Base-by-base conservation (phyloP, 2,888 invertebrate genomes). In the Chalcosyrphus nemorum region DNA sequence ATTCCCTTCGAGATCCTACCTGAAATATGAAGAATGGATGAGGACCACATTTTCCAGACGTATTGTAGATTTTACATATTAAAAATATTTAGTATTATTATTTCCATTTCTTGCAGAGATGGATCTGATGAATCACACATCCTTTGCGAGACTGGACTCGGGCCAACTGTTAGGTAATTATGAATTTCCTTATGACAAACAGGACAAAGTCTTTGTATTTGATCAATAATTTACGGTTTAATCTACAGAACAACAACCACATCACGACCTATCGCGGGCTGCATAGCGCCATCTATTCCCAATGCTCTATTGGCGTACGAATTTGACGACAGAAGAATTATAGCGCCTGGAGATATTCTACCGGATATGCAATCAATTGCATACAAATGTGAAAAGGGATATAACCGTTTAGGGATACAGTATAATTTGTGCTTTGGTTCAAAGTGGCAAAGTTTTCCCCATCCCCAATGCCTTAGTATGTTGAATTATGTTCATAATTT, bases 91-190 rank as follows among this genome's bases (percentile, higher is more conserved):
- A n/a, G n/a, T n/a, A n/a, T n/a, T n/a, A n/a, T n/a, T n/a, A n/a
- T n/a, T n/a, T n/a, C n/a, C n/a, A n/a, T n/a, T n/a, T n/a, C n/a
- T 57, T 89, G 89, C 32, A 24, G 54, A 1, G 89, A 89, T 86
- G 88, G 87, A 13, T 89, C 89, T 0, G 89, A 89, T 86, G 89
- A 89, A 80, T 61, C 82, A 4, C 3, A 17, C 0, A 66, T 24
- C 2, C 76, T 88, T 4, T 89, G 89, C n/a, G 43, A 17, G 19
- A 35, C 47, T 17, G 4, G 6, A 0, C n/a, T 54, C n/a, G 54
- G 11, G 32, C 17, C 56, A 0, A 59, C 13, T 5, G 17, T 15
- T n/a, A 56, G 21, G 74, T 63, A 24, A 24, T 2, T 45, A 17
- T 2, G 38, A 4, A 21, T 19, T 27, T 1, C 9, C 27, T 27